phyloP scores from a whole-genome alignment of 2,113 vertebrate species.

The Leuciscus idus region DNA sequence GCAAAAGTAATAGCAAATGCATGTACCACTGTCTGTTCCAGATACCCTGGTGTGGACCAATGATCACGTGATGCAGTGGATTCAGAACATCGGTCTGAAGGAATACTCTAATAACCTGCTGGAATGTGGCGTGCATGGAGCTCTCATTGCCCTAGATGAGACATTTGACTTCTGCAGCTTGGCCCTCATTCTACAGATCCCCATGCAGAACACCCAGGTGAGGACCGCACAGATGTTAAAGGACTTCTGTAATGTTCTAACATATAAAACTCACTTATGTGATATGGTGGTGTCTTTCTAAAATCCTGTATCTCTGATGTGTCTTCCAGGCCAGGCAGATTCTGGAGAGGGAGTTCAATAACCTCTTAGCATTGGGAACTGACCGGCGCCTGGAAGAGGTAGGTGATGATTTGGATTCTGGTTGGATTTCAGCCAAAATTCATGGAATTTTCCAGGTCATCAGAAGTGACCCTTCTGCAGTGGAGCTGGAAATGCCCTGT shows the following conservation, averaged over 20 bases:
- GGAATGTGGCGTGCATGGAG: constrained; percentile 91
- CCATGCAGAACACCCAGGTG: constrained; percentile 97
- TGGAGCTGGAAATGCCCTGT: not conserved
- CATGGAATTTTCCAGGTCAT: not conserved
- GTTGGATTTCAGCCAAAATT: not conserved
- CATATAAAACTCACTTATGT: constrained; percentile 1
- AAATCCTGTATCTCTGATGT: constrained; percentile 30
- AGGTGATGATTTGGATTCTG: constrained; percentile 56
- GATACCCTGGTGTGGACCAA: constrained; percentile 97
- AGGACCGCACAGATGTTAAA: not conserved
- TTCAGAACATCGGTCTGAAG: constrained; percentile 90
- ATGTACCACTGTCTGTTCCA: constrained; percentile 57
- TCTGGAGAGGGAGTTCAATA: constrained; percentile 96
- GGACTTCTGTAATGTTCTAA: not conserved
- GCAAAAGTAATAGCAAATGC: not conserved
- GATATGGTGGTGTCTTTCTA: not conserved
- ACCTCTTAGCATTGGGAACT: constrained; percentile 90
- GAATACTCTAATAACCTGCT: constrained; percentile 89
- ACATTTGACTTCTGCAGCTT: constrained; percentile 94
- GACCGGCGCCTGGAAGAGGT: constrained; percentile 94
- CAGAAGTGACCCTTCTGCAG: not conserved
- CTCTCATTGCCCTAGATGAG: constrained; percentile 89
- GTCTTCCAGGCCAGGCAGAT: constrained; percentile 89
- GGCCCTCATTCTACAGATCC: constrained; percentile 93
- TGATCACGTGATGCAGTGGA: constrained; percentile 94